Evolutionary conservation across 2,113 vertebrate species (phyloP), one percentile per base, ranked within the genome.

Genomic region (Murina feae): DNA sequence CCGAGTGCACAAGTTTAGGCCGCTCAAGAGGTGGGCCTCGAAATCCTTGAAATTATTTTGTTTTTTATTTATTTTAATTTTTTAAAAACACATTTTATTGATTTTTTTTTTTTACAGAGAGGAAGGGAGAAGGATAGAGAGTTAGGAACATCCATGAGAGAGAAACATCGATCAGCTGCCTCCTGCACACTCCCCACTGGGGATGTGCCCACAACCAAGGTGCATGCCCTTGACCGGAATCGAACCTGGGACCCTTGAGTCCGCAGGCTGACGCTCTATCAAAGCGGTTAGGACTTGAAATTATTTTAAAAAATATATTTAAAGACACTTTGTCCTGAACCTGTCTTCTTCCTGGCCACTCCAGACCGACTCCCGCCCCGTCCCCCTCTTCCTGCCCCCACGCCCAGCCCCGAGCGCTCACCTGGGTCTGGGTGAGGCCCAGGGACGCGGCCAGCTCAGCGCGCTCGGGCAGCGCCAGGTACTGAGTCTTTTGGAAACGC

Each of bases 401-500:
- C 16, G 8, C 72, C 44, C 72, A 76, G 21, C n/a, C 14, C 44
- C 12, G 39, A 51, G 72, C 82, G 69, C 87, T 96, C 97, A 99
- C 99, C 99, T 99, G 99, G 86, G 99, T 99, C 98, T 99, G 99
- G 63, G 99, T 99, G 93, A 99, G 99, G 98, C 99, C 99, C 97
- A 99, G 97, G 0, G 99, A 99, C 1, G 99, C 99, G 47, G 99
- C 99, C 98, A 99, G 98, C 98, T 99, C 99, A 12, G 99, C 99
- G 98, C 99, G 98, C 97, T 99, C 99, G 0, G 99, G 99, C 95
- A 99, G 97, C 3, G 99, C 99, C 98, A 99, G 98, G 97, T 99
- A 99, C 90, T 99, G 99, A 44, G 99, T 99, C 98, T 99, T 99
- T 96, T 99, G 99, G 98, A 99, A 99, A 86, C 99, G 98, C 92